Evolutionary conservation across 2,888 invertebrate species (phyloP), one percentile per base, ranked within the genome.

Genomic region (Eurytoma adleriae): DNA sequence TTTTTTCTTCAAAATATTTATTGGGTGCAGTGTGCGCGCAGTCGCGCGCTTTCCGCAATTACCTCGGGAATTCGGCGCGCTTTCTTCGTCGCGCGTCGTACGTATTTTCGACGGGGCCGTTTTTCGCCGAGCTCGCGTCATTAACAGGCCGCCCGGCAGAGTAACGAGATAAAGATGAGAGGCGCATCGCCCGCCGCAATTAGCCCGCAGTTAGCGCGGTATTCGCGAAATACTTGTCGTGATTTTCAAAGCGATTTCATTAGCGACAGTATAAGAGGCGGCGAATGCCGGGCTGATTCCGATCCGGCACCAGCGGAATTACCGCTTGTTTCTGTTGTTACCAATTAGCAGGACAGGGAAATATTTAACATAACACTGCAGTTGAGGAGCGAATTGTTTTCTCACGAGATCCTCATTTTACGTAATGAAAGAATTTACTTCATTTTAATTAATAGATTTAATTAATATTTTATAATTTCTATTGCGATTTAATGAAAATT

Each of bases 91-190:
- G 5, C 59, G 13, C 24, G 59, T 2, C 62, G 78, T 52, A 62
- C 67, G 67, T 40, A 40, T 40, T 40, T 40, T 40, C 40, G 40
- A 40, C 40, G 12, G 52, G 24, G 67, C 69, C 79, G 72, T 62
- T 70, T 71, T 62, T 68, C 40, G 3, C 14, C 13, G 30, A 4
- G 40, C 67, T 50, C 59, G n/a, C 40, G 18, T 67, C 67, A 59
- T 78, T 67, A 64, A 40, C 54, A 56, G 62, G 48, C 62, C 69
- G 30, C 67, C 16, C 18, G 27, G 2, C 67, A 1, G 40, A 18
- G 48, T 73, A 75, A 81, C 67, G 78, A 78, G 74, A 52, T 61
- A 75, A 81, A 76, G 68, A 80, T 76, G 71, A 57, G 74, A 54
- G 57, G 40, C n/a, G 59, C 14, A 69, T 73, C 77, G 57, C 73